Percentiles rank a stretch among this genome's conserved stretches.
These are phyloP conservation scores for Carassius auratus DNA, from an alignment of 2,113 vertebrate species.

Conservation along the genomic window DNA sequence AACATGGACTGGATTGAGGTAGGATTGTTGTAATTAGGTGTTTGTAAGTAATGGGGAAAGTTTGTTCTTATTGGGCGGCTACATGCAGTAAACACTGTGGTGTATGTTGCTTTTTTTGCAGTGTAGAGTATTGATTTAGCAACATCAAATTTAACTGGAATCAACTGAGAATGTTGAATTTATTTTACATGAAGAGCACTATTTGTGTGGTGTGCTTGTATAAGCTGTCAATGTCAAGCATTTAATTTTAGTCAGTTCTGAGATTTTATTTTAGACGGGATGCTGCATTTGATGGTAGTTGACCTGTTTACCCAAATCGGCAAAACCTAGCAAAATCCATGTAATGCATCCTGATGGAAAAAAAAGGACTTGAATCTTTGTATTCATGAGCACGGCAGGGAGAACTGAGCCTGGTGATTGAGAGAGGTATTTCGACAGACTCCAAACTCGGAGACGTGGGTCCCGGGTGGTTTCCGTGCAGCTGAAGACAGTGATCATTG, in stretches of 20 bases:
- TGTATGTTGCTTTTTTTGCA: background rate
- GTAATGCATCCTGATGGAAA: background rate
- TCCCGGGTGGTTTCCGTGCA: constrained; percentile 59
- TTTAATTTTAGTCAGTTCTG: background rate
- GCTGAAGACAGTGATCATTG: constrained; percentile 68
- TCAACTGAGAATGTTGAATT: background rate
- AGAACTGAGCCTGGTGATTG: constrained; percentile 7
- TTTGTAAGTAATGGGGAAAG: background rate
- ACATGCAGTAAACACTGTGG: background rate
- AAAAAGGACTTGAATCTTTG: background rate
- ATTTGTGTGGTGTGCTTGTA: background rate
- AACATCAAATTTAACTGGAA: background rate
- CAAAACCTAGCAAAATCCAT: constrained; percentile 7
- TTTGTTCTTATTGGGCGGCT: background rate
- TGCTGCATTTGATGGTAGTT: background rate
- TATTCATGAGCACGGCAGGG: background rate
- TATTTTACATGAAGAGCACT: background rate
- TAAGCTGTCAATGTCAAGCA: background rate
- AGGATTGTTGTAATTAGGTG: background rate
- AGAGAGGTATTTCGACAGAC: constrained; percentile 35
- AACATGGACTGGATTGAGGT: background rate
- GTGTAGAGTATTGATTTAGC: background rate
- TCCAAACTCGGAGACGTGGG: constrained; percentile 33
- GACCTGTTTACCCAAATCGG: background rate
- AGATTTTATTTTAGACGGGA: background rate